A percentile compares a stretch with the other conserved stretches of the same genome.
Conservation (phyloP, 2,888 invertebrate species). For the Tholera decimalis region DNA sequence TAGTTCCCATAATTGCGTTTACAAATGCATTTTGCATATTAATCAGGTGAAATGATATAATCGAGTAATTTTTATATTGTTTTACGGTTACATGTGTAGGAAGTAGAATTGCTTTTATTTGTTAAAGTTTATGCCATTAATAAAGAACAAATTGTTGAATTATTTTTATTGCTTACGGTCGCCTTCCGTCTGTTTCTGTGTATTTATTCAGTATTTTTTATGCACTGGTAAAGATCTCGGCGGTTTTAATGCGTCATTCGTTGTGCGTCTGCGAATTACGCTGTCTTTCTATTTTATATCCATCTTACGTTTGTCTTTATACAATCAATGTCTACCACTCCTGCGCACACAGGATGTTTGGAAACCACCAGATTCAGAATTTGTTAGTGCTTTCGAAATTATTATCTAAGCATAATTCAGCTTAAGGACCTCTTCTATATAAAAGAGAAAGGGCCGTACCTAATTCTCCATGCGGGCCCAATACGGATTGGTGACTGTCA, state of each 20-base stretch:
- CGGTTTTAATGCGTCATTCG: background rate
- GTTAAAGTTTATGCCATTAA: constrained; percentile 37
- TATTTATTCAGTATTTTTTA: background rate
- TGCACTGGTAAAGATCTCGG: background rate
- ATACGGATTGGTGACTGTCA: too few species aligned
- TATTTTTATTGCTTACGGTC: constrained; percentile 19
- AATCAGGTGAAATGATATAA: constrained; percentile 51
- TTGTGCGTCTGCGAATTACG: too few species aligned
- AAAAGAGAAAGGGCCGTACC: too few species aligned
- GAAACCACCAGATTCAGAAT: too few species aligned
- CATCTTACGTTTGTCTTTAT: too few species aligned
- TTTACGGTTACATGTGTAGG: constrained; percentile 19
- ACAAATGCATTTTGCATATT: constrained; percentile 62
- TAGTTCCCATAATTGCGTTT: constrained; percentile 72
- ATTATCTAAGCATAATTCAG: too few species aligned
- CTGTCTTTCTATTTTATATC: too few species aligned
- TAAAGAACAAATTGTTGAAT: constrained; percentile 16
- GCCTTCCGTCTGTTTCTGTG: background rate
- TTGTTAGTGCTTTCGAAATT: too few species aligned
- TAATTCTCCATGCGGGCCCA: too few species aligned
- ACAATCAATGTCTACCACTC: too few species aligned
- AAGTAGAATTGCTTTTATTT: constrained; percentile 34
- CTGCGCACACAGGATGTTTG: too few species aligned
- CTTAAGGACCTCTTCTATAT: too few species aligned
- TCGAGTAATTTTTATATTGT: constrained; percentile 52